Evolutionary conservation across 2,797 vertebrate species (phyloP), one percentile per base, ranked within the genome.

Genomic region (Mastacembelus armatus): DNA sequence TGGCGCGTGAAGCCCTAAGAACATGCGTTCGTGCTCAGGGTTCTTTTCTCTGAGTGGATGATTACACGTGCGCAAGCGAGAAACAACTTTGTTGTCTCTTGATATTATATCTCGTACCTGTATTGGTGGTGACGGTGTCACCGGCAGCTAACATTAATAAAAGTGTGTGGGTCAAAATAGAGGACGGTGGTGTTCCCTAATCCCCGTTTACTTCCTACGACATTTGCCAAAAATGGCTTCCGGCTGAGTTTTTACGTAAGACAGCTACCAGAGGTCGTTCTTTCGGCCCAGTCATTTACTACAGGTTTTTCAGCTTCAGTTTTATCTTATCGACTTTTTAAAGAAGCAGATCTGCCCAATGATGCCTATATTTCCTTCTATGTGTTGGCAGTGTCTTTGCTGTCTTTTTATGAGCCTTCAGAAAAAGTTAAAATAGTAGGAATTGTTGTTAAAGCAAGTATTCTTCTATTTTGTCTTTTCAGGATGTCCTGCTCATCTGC

Each of bases 401-500:
- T 55, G 24, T 6, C 16, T 52, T 40, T 12, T 16, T 1, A 26
- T 18, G 27, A 56, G 29, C 18, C 19, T 32, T n/a, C 6, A 16
- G 10, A 3, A 43, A 16, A 14, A 39, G 10, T 4, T 19, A n/a
- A 8, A 14, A 16, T 7, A 32, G 4, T 7, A 30, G 1, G 27
- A 36, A 14, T 4, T 26, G 1, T 27, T 48, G 21, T 50, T 67
- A 38, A 73, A 33, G 6, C 19, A 10, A 35, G 0, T 12, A 14
- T 57, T 66, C 40, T 61, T 4, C 80, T 5, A 57, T 12, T 58
- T 35, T 71, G 24, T 78, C 27, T 82, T 72, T 93, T 67, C 90
- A 96, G 95, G 88, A 95, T 96, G 95, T 88, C 83, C 87, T 89
- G 88, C 91, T 90, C 89, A 80, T 82, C 88, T 84, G 83, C 85